These are phyloP conservation scores for Microcebus jonahi DNA, from an alignment of 2,113 vertebrate species.

Conservation along the genomic window DNA sequence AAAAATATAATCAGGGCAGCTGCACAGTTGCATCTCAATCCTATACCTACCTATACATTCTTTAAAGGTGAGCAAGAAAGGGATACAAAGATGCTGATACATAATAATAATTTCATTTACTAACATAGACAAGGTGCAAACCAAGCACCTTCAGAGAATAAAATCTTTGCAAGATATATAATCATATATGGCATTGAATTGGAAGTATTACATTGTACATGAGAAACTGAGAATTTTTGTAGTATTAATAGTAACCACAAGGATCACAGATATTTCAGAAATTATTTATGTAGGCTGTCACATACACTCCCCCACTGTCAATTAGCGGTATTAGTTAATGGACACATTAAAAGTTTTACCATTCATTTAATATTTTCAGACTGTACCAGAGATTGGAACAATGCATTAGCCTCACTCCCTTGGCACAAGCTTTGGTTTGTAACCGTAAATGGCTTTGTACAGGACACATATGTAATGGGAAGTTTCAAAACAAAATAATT, in stretches of 20 bases:
- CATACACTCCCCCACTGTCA: slow-evolving; percentile 43
- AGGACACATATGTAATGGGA: slow-evolving; percentile 45
- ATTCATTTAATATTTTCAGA: slow-evolving; percentile 61
- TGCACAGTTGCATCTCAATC: not conserved
- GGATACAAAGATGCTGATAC: not conserved
- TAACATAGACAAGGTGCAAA: slow-evolving; percentile 21
- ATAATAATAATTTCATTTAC: not conserved
- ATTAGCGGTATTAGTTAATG: slow-evolving; percentile 69
- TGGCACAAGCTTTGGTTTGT: slow-evolving; percentile 33
- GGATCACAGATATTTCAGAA: slow-evolving; percentile 40
- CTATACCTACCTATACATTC: not conserved
- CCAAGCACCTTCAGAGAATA: slow-evolving; percentile 61
- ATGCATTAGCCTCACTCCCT: slow-evolving; percentile 66
- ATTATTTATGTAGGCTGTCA: slow-evolving; percentile 56
- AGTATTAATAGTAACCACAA: slow-evolving; percentile 60
- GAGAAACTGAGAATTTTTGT: slow-evolving; percentile 46
- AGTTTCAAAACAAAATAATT: slow-evolving; percentile 71
- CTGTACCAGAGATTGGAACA: slow-evolving; percentile 35
- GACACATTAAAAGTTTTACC: slow-evolving; percentile 64
- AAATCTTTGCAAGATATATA: slow-evolving; percentile 66
- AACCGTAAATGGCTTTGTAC: slow-evolving; percentile 64
- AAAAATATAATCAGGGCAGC: not conserved
- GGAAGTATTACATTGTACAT: slow-evolving; percentile 64
- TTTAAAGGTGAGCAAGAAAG: not conserved
- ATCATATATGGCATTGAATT: slow-evolving; percentile 33